Evolutionary conservation across 2,113 vertebrate genomes (phyloP), one percentile per base, ranked within the genome.

Genomic region (Ailurus styani): DNA sequence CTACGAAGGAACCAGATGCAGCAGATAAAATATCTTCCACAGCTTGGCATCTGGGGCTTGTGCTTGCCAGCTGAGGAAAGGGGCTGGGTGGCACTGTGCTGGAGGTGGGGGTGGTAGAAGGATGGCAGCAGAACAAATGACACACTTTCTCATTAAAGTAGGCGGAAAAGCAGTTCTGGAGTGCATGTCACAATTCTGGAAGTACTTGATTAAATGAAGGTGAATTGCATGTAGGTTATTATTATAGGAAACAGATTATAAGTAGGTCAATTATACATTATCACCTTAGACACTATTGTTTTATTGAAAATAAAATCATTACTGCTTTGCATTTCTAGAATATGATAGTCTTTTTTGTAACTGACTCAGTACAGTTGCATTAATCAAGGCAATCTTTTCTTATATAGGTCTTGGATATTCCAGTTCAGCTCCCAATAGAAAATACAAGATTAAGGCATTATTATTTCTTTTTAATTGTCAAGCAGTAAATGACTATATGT

Each of bases 1-100:
- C 85, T 29, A 18, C 96, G 93, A 95, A 93, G 98, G 95, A 98
- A 89, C 97, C 98, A 98, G 98, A 98, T 98, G 98, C 79, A 97
- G 97, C 64, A 86, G 96, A 98, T 96, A 96, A 85, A 93, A 96
- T 96, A 90, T 93, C 83, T 98, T 98, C 87, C 68, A 10, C 18
- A 27, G 97, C 96, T 88, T 97, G 97, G 97, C 98, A 98, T 98
- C 98, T 98, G 98, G 37, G 55, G 75, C 37, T 66, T 95, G 60
- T 85, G 55, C 86, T 42, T 98, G 98, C 98, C 98, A 98, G 97
- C 97, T 55, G 27, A 84, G 37, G 78, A 91, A 97, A 87, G 6
- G 78, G 90, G 60, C 95, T 85, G 93, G 79, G 94, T 96, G 93
- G 77, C 97, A 93, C 57, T 11, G 94, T 29, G 6, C 60, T 6